These are phyloP conservation scores for Rattus rattus DNA, from an alignment of 2,113 vertebrate species.

Conservation along the genomic window DNA sequence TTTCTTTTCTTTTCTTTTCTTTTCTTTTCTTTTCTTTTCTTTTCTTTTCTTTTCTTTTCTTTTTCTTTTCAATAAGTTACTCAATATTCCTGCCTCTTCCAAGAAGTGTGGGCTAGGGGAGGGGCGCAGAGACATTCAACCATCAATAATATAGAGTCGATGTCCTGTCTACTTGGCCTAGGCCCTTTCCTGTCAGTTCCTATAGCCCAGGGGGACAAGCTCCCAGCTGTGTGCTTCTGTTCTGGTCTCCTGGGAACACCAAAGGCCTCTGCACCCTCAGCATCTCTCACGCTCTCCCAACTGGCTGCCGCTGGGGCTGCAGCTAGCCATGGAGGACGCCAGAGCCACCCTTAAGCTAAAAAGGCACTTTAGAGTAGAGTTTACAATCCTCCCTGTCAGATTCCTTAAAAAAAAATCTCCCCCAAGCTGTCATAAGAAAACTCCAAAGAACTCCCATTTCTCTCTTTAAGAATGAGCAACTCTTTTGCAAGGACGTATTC, in stretches of 20 bases:
- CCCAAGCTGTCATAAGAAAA: conserved; percentile 77
- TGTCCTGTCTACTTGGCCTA: background rate
- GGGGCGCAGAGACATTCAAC: background rate
- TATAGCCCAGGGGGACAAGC: conserved; percentile 66
- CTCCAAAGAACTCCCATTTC: conserved; percentile 81
- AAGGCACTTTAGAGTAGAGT: conserved; percentile 75
- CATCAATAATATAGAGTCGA: conserved; percentile 9
- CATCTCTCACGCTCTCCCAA: conserved; percentile 69
- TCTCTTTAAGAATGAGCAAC: conserved; percentile 78
- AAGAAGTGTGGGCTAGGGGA: conserved; percentile 40
- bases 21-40: background rate
- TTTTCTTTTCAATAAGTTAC: conserved; percentile 51
- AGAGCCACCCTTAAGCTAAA: conserved; percentile 82
- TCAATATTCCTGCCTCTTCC: conserved; percentile 73
- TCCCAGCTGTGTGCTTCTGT: conserved; percentile 48
- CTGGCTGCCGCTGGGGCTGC: background rate
- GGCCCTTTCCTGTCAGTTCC: background rate
- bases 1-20: background rate
- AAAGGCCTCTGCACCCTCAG: conserved; percentile 53
- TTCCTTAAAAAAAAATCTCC: conserved; percentile 70
- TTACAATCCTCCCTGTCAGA: conserved; percentile 76
- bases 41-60: background rate
- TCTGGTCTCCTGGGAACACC: conserved; percentile 42
- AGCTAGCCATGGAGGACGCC: conserved; percentile 56
- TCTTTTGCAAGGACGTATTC: conserved; percentile 76